These are phyloP conservation scores for Drosophila azteca DNA, from an alignment of 1,140 invertebrate species.

Conservation along the genomic window DNA sequence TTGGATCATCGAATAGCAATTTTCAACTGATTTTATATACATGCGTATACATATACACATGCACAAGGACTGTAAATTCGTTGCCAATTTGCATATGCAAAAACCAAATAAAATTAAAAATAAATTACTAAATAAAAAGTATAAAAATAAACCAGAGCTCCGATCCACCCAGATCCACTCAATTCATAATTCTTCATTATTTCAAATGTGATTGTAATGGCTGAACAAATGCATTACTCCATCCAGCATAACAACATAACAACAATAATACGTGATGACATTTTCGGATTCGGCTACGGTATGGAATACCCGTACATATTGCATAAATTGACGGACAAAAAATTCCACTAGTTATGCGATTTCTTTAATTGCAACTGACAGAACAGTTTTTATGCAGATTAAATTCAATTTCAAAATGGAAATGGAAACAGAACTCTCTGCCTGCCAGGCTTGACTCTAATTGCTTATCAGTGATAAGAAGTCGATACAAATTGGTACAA, in stretches of 20 bases:
- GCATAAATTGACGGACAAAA: conserved; percentile 6
- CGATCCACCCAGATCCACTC: conserved; percentile 7
- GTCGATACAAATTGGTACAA: conserved; percentile 26
- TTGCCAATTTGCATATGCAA: conserved; percentile 33
- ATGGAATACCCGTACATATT: conserved; percentile 16
- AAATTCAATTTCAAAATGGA: conserved; percentile 18
- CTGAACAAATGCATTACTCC: conserved; percentile 24
- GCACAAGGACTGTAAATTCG: too few relatives aligned
- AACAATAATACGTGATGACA: conserved; percentile 45
- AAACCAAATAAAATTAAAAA: not conserved
- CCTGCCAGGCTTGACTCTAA: not conserved
- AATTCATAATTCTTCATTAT: conserved; percentile 68
- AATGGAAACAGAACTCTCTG: not conserved
- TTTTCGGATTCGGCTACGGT: conserved; percentile 5
- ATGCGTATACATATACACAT: too few relatives aligned
- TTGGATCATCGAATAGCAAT: too few relatives aligned
- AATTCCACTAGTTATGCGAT: conserved; percentile 17
- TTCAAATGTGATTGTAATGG: conserved; percentile 27
- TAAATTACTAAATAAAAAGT: conserved; percentile 18
- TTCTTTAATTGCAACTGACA: conserved; percentile 34
- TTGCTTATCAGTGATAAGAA: conserved; percentile 9
- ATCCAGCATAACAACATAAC: conserved; percentile 15
- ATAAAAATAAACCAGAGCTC: not conserved
- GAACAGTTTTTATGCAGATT: conserved; percentile 24
- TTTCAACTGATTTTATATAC: too few relatives aligned